Evolutionary conservation across 92 coral and sea anemone species (phyloP), one percentile per base, ranked within the genome.

Genomic region (Desmophyllum pertusum): DNA sequence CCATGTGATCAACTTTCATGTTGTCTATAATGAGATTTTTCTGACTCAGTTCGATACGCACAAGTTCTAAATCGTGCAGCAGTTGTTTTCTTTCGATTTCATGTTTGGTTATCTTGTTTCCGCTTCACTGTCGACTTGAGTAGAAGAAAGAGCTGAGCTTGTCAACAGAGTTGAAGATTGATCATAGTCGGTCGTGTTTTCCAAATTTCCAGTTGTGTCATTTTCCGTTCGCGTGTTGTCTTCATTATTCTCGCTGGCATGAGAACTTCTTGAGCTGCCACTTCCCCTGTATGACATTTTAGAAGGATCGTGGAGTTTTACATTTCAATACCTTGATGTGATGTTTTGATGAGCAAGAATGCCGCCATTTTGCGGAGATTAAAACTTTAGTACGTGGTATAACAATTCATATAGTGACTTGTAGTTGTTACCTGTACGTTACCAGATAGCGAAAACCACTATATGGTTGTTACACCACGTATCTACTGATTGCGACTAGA

Each of bases 71-170:
- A 70, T 97, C 99, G 48, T 97, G 99, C 75, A 97, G 80, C 15
- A 97, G 86, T 51, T 97, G 99, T 78, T 97, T 97, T 73, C 77
- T 90, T 64, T 97, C 99, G 78, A 97, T 94, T 93, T 94, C 93
- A 75, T 95, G 92, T 55, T 91, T 93, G 4, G 98, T 97, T 35
- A 97, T 91, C 64, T 86, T 88, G 83, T 90, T 94, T 94, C 98
- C 37, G 72, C 77, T 57, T 92, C 96, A 70, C 94, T 93, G 30
- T 91, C 98, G 29, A 85, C 95, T 68, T 89, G 84, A 46, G 99
- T 94, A 17, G 98, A 94, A 9, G 98, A 96, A 27, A 94, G 90
- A 37, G 91, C 94, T 48, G 99, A 94, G 77, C 91, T 86, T 83
- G 94, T 89, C 66, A 97, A 85, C 78, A 93, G 81, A n/a, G 97